These are phyloP conservation scores for Proisotoma minuta DNA, from an alignment of 2,888 invertebrate genomes.

Conservation along the genomic window DNA sequence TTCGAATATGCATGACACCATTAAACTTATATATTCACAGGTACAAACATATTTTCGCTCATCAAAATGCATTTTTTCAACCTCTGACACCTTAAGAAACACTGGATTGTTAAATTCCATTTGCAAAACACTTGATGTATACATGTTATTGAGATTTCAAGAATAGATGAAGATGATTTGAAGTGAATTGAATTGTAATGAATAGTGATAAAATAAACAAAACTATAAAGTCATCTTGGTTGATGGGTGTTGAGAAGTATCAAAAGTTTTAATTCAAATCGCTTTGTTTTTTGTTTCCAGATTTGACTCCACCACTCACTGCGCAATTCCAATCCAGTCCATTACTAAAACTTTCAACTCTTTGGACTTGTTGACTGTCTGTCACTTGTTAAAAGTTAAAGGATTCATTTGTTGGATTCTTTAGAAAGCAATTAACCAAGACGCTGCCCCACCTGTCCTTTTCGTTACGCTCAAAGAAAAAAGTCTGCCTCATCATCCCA, in stretches of 20 bases:
- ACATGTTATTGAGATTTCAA: too few relatives aligned
- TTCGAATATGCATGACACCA: background rate
- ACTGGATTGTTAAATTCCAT: too few relatives aligned
- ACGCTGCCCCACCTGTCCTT: conserved; percentile 6
- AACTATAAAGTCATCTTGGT: conserved; percentile 10
- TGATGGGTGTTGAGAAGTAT: conserved; percentile 3
- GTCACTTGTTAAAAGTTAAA: conserved; percentile 4
- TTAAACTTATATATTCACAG: too few relatives aligned
- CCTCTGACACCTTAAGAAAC: too few relatives aligned
- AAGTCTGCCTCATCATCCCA: background rate
- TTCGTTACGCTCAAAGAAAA: conserved; percentile 5
- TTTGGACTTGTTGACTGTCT: background rate
- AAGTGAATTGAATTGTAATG: conserved; percentile 16
- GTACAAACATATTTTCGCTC: too few relatives aligned
- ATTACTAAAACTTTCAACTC: conserved; percentile 1
- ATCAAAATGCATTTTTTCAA: too few relatives aligned
- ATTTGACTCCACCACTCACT: background rate
- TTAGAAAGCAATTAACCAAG: conserved; percentile 10
- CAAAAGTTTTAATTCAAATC: conserved; percentile 12
- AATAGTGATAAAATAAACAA: conserved; percentile 5
- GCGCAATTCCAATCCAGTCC: background rate
- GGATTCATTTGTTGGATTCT: conserved; percentile 3
- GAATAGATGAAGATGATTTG: background rate
- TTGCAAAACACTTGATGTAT: too few relatives aligned
- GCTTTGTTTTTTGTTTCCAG: conserved; percentile 5